phyloP scores from a whole-genome alignment of 2,113 vertebrate genomes.

The Calyptomena viridis region DNA sequence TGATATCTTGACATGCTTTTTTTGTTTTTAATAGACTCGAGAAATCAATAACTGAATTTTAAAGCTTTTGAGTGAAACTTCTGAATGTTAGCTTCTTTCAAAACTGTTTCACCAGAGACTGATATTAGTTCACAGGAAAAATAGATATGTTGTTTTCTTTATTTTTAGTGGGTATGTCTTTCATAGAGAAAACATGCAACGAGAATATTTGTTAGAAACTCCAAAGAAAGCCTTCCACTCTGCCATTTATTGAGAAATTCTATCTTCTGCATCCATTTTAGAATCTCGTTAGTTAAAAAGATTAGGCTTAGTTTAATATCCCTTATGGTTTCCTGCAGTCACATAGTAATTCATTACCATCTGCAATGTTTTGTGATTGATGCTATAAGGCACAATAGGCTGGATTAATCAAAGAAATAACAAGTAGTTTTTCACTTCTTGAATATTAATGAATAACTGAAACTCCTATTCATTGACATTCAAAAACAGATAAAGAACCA shows the following conservation, averaged over 20 bases:
- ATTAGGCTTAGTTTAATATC: conserved; percentile 58
- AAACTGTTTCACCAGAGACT: background rate
- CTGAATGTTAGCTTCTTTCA: background rate
- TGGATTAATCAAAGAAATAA: conserved; percentile 56
- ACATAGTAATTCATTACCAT: conserved; percentile 34
- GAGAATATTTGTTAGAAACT: background rate
- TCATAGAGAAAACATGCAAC: background rate
- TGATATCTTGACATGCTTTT: background rate
- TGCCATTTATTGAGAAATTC: background rate
- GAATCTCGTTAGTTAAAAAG: background rate
- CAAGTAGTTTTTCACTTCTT: conserved; percentile 39
- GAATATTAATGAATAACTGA: conserved; percentile 53
- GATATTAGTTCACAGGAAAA: background rate
- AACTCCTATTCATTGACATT: conserved; percentile 18
- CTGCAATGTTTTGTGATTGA: conserved; percentile 38
- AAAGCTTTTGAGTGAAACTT: background rate
- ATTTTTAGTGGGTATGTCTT: background rate
- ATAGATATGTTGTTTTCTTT: background rate
- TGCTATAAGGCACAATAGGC: conserved; percentile 37
- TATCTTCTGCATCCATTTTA: background rate
- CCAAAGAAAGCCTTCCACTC: background rate
- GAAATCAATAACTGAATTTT: background rate
- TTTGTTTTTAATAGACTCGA: background rate
- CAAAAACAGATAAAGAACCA: conserved; percentile 39
- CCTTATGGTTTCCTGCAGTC: conserved; percentile 33